A percentile compares a stretch with the other conserved stretches of the same genome.
Conservation (phyloP, 2,113 vertebrate species). For the Saccopteryx leptura region DNA sequence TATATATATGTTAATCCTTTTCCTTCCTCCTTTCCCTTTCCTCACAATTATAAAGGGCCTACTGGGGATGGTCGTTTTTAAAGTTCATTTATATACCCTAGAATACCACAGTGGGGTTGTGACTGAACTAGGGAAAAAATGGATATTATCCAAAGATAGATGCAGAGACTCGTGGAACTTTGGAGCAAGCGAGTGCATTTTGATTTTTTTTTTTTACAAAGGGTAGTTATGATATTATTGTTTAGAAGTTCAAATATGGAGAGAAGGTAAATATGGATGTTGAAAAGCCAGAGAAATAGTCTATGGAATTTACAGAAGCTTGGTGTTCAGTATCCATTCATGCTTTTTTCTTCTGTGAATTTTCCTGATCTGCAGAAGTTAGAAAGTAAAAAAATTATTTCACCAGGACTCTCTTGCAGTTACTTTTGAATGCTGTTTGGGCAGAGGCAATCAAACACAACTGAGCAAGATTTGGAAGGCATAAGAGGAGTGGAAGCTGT, state of each 20-base stretch:
- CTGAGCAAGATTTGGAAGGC: background rate
- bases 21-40: background rate
- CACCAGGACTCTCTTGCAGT: constrained; percentile 4
- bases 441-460: background rate
- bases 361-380: background rate
- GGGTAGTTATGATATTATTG: background rate
- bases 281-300: background rate
- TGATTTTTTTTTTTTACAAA: background rate
- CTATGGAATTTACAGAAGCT: background rate
- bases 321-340: background rate
- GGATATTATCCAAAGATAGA: background rate
- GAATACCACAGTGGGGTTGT: background rate
- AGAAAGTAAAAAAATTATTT: background rate
- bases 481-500: background rate
- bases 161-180: background rate
- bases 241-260: constrained; percentile 5
- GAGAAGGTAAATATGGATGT: background rate
- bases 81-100: background rate
- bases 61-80: background rate
- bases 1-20: background rate
- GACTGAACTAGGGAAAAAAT: background rate
- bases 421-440: background rate
- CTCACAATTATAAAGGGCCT: background rate
- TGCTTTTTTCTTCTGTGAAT: constrained; percentile 6
- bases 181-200: background rate